Evolutionary conservation across 2,888 invertebrate genomes (phyloP).

Genomic region (Lomographa bimaculata): DNA sequence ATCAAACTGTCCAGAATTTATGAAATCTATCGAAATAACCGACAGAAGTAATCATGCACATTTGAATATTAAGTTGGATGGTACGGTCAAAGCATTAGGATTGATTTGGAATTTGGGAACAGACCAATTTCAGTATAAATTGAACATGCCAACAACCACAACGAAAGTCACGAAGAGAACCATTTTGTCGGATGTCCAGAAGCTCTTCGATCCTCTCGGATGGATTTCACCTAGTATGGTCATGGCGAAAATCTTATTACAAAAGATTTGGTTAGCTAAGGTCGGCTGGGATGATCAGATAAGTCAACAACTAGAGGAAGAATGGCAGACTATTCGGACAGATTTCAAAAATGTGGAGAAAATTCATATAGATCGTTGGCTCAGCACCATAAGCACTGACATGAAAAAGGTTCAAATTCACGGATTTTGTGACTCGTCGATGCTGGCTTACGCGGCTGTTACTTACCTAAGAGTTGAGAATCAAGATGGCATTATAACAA

Average conservation of each 20-base stretch:
- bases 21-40: neutral
- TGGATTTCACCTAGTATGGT: slow-evolving; percentile 31
- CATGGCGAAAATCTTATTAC: slow-evolving; percentile 28
- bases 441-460: slow-evolving; percentile 31
- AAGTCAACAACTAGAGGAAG: slow-evolving; percentile 6
- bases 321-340: slow-evolving; percentile 26
- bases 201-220: slow-evolving; percentile 32
- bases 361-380: slow-evolving; percentile 16
- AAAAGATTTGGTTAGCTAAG: slow-evolving; percentile 32
- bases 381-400: neutral
- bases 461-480: slow-evolving; percentile 27
- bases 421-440: slow-evolving; percentile 33
- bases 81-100: slow-evolving; percentile 31
- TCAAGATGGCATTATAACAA: slow-evolving; percentile 16
- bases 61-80: slow-evolving; percentile 27
- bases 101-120: slow-evolving; percentile 26
- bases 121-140: slow-evolving; percentile 29
- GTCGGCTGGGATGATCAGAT: slow-evolving; percentile 33
- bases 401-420: slow-evolving; percentile 8
- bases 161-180: slow-evolving; percentile 28
- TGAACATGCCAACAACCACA: slow-evolving; percentile 18
- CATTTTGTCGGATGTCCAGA: slow-evolving; percentile 27
- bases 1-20: slow-evolving; percentile 12
- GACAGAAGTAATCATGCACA: neutral
- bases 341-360: slow-evolving; percentile 10